Base-by-base conservation (phyloP, 2,797 vertebrate species). In the Catostomus latipinnis region DNA sequence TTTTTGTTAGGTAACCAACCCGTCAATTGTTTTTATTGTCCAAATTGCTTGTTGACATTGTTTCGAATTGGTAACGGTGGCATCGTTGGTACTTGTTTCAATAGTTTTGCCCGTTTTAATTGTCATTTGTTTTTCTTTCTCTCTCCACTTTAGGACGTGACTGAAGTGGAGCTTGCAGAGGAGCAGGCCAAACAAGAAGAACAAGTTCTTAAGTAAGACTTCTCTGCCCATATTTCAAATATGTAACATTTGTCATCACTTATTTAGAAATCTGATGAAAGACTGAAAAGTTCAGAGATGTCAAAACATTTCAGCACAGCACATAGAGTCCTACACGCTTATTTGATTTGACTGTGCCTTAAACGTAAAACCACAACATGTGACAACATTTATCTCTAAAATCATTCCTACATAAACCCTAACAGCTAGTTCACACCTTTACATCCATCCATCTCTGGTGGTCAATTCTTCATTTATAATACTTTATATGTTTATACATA, bases 181-280 rank as follows among this genome's bases (percentile, higher is more conserved):
- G 95, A 95, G 4, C 96, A 97, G 87, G 96, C 95, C 62, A 96
- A 95, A 84, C 93, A 94, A 76, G 98, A 98, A 82, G 95, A 97
- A 16, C 95, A 96, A 88, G 94, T 98, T 18, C 86, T 99, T 4
- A 98, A 96, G 98, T 99, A 86, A 93, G 96, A 89, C 16, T 34
- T 10, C 14, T 53, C 53, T 65, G 50, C 1, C 34, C 5, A 9
- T 48, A n/a, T 46, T 46, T 5, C 4, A 8, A 18, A 22, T 22
- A 48, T 53, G 3, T 8, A 14, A 50, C 60, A 12, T 5, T 8
- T 58, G 14, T 1, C 1, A 5, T 16, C 3, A 18, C 14, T 0
- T 5, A 8, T 58, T 18, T 18, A 58, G 18, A 61, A 34, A 61
- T 22, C n/a, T 8, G 7, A 14, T 14, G 1, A 18, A 8, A 5